These are phyloP conservation scores for Cerastoderma edule DNA, from an alignment of 2,888 invertebrate species.

Conservation along the genomic window DNA sequence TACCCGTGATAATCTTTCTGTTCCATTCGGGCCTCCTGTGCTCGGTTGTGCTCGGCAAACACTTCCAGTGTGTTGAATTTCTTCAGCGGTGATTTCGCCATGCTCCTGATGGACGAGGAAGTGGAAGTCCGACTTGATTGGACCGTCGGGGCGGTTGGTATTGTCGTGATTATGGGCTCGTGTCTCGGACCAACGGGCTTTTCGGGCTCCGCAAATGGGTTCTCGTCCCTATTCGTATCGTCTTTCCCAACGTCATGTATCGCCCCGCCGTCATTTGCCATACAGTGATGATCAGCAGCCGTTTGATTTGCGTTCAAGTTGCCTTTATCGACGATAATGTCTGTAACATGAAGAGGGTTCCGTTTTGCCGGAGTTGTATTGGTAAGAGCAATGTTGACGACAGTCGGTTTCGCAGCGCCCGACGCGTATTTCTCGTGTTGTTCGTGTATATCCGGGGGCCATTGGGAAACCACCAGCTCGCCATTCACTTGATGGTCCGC, in stretches of 20 bases:
- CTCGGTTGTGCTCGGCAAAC: conserved; percentile 46
- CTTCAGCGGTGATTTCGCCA: conserved; percentile 45
- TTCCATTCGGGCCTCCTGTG: conserved; percentile 25
- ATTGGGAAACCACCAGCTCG: background rate
- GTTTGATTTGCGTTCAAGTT: background rate
- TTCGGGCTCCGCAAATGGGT: background rate
- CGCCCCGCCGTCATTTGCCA: too few relatives aligned
- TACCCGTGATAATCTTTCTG: conserved; percentile 32
- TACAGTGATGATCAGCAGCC: background rate
- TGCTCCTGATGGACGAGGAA: conserved; percentile 32
- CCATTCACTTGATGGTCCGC: conserved; percentile 10
- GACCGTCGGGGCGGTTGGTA: conserved; percentile 52
- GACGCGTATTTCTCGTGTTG: background rate
- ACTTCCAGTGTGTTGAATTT: conserved; percentile 60
- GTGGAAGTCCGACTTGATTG: conserved; percentile 41
- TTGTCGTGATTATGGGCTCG: conserved; percentile 44
- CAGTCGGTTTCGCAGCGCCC: conserved; percentile 35
- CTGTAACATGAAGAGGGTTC: conserved; percentile 16
- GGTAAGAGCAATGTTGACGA: conserved; percentile 46
- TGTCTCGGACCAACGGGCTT: conserved; percentile 1
- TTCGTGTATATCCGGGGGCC: conserved; percentile 4
- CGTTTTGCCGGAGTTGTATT: conserved; percentile 24
- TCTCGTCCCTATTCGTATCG: background rate
- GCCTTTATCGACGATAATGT: background rate
- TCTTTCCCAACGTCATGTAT: background rate